These are phyloP conservation scores for Acrobasis consociella DNA, from an alignment of 2,888 invertebrate genomes.

Conservation along the genomic window DNA sequence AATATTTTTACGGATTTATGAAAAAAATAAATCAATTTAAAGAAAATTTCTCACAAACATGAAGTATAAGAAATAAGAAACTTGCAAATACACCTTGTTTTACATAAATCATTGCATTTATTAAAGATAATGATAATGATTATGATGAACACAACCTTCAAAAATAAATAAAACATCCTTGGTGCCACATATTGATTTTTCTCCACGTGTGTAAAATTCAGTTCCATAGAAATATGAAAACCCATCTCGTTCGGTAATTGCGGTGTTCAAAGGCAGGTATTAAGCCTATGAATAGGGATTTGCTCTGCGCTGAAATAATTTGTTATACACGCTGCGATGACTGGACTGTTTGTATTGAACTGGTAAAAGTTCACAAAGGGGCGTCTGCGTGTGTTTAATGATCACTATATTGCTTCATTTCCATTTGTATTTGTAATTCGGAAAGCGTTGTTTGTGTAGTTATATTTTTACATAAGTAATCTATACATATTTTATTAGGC, in stretches of 20 bases:
- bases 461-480: no score
- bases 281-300: slow-evolving; percentile 12
- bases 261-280: slow-evolving; percentile 15
- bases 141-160: background rate
- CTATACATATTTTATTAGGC: no score
- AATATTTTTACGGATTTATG: no score
- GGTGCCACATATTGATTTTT: slow-evolving; percentile 25
- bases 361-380: slow-evolving; percentile 2
- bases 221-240: slow-evolving; percentile 17
- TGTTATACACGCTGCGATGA: slow-evolving; percentile 5
- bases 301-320: slow-evolving; percentile 12
- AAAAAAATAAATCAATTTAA: no score
- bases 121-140: no score
- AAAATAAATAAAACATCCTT: background rate
- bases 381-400: background rate
- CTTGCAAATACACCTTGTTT: no score
- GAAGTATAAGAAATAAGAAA: no score
- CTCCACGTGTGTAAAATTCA: slow-evolving; percentile 26
- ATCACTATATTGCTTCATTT: background rate
- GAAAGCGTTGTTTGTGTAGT: no score
- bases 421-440: background rate
- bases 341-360: slow-evolving; percentile 17
- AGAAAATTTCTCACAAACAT: no score
- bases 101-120: no score
- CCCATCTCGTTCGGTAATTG: slow-evolving; percentile 12